phyloP scores from a whole-genome alignment of 1,140 invertebrate species.

The Papilio aristodemus region DNA sequence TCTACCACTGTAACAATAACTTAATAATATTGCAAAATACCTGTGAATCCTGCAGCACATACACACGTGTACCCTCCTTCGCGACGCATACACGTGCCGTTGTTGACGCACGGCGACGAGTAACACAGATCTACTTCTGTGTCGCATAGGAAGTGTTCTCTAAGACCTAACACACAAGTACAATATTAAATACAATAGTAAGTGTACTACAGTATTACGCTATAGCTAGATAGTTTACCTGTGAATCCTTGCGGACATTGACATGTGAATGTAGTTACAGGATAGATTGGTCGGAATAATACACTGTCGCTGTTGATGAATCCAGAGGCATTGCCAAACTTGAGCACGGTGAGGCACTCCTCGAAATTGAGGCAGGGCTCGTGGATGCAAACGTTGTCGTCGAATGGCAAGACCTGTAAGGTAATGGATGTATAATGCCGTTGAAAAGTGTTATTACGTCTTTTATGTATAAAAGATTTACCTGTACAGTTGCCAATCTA shows the following conservation, averaged over 20 bases:
- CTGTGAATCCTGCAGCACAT: conserved; percentile 89
- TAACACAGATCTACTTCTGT: conserved; percentile 98
- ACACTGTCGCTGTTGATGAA: conserved; percentile 96
- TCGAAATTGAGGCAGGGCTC: conserved; percentile 98
- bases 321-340: conserved; percentile 95
- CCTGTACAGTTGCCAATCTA: conserved; percentile 92
- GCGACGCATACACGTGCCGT: conserved; percentile 91
- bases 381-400: conserved; percentile 97
- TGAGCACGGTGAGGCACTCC: conserved; percentile 94
- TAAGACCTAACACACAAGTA: conserved; percentile 83
- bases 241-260: conserved; percentile 92
- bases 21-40: conserved; percentile 76
- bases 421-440: neutral
- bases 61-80: conserved; percentile 97
- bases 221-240: conserved; percentile 60
- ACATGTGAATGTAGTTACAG: conserved; percentile 96
- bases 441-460: too few relatives aligned
- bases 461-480: too few relatives aligned
- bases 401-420: conserved; percentile 93
- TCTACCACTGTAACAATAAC: too few relatives aligned
- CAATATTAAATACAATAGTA: neutral
- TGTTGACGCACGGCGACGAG: conserved; percentile 95
- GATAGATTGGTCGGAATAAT: conserved; percentile 96
- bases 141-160: conserved; percentile 96
- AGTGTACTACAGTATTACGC: neutral